phyloP scores from a whole-genome alignment of 2,113 vertebrate species.

The Alaudala cheleensis region DNA sequence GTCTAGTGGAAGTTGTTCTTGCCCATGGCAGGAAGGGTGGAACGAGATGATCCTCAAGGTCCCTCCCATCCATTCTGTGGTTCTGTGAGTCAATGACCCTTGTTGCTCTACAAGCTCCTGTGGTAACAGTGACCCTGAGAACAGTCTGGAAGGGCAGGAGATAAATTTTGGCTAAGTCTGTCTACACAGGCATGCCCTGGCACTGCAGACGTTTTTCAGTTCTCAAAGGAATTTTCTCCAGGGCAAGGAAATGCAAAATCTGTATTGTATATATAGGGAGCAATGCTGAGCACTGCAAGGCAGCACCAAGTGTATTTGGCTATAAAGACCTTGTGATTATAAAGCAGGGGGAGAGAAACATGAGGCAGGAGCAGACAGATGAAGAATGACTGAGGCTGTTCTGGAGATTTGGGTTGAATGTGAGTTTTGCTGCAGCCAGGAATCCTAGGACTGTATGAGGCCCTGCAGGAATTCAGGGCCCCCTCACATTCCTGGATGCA shows the following conservation, averaged over 20 bases:
- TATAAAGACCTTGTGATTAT: not conserved
- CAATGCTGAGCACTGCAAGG: not conserved
- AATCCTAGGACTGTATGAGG: fast-evolving
- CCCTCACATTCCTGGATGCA: not conserved
- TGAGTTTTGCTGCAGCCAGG: not conserved
- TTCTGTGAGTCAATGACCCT: not conserved
- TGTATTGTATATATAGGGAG: not conserved
- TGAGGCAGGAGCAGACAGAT: not conserved
- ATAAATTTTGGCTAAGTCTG: not conserved
- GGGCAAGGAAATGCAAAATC: not conserved
- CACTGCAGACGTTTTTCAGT: not conserved
- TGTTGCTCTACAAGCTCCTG: not conserved
- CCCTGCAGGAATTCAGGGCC: not conserved
- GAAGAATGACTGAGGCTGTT: not conserved
- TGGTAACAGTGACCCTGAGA: not conserved
- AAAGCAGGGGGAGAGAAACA: not conserved
- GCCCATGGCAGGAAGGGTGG: not conserved
- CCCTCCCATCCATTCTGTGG: not conserved
- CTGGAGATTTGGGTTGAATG: not conserved
- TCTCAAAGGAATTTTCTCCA: not conserved
- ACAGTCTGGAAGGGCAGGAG: not conserved
- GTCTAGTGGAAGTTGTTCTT: not conserved
- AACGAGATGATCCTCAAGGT: fast-evolving
- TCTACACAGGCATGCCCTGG: not conserved
- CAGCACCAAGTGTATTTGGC: not conserved